Evolutionary conservation across 2,113 vertebrate species (phyloP), one percentile per base, ranked within the genome.

Genomic region (Microcebus griseorufus): DNA sequence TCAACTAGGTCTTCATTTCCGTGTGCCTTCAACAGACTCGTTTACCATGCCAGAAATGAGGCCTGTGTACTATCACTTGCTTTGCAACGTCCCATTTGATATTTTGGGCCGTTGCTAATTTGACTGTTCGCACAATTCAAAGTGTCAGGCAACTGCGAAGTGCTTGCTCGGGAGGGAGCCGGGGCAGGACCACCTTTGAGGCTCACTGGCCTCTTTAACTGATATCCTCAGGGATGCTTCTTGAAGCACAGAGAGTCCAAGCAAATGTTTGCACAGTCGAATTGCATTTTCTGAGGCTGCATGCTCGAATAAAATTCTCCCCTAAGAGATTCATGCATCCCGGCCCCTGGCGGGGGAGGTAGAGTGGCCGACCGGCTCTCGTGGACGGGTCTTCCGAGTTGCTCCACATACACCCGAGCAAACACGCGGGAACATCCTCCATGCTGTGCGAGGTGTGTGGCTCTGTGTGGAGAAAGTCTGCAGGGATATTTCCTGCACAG

Each of bases 111-210:
- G 0, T 75, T 89, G 37, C 69, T 91, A n/a, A 85, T 73, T 89
- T 96, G 85, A 89, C 69, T 89, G 97, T 97, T 97, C 92, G 82
- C 82, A 88, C 48, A 48, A 37, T 90, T 89, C 42, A 55, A 0
- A 1, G 85, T 0, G 9, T 96, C 51, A 91, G 96, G 94, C 2
- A 0, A 69, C 45, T 67, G 73, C 2, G 27, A 86, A 75, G n/a
- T 58, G 51, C 92, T 91, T 95, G 83, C 86, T 95, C 51, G 25
- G 81, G 34, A 51, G 93, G 67, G 92, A 96, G 13, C n/a, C 90
- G 65, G 86, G 82, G 84, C 81, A 8, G 69, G 65, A 32, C 0
- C 0, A 27, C 60, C 48, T 27, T 2, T 18, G 60, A 39, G 1
- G 80, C 67, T 39, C 2, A 23, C 25, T 3, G 39, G 29, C 80